phyloP scores from a whole-genome alignment of 2,113 vertebrate genomes.

The Polypterus senegalus region DNA sequence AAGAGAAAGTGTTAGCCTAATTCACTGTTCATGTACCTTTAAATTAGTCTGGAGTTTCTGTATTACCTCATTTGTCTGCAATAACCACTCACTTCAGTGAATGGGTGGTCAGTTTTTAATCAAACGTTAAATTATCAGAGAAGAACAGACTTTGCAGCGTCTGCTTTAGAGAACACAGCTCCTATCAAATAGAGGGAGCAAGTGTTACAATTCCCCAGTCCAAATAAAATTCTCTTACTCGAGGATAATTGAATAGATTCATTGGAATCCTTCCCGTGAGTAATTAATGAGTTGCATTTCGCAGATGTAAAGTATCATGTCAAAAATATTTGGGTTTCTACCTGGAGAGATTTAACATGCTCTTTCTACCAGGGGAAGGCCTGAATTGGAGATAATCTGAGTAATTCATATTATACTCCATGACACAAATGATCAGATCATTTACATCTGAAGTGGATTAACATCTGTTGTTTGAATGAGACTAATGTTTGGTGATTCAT shows the following conservation, averaged over 20 bases:
- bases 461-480: constrained; percentile 60
- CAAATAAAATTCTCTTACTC: too few relatives aligned
- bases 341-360: constrained; percentile 34
- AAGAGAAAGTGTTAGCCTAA: too few relatives aligned
- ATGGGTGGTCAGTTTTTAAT: too few relatives aligned
- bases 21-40: too few relatives aligned
- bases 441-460: constrained; percentile 51
- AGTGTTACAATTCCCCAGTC: too few relatives aligned
- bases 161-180: too few relatives aligned
- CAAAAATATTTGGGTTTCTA: constrained; percentile 26
- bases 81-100: too few relatives aligned
- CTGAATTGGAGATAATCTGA: constrained; percentile 44
- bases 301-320: constrained; percentile 25
- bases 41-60: too few relatives aligned
- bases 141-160: too few relatives aligned
- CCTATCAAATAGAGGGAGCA: too few relatives aligned
- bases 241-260: not conserved
- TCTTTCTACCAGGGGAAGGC: constrained; percentile 32
- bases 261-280: not conserved
- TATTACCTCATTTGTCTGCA: too few relatives aligned
- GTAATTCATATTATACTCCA: constrained; percentile 50
- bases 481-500: constrained; percentile 56
- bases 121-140: too few relatives aligned
- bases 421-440: constrained; percentile 63
- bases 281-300: not conserved